phyloP scores from a whole-genome alignment of 2,888 invertebrate species.

The Drosophila helvetica region DNA sequence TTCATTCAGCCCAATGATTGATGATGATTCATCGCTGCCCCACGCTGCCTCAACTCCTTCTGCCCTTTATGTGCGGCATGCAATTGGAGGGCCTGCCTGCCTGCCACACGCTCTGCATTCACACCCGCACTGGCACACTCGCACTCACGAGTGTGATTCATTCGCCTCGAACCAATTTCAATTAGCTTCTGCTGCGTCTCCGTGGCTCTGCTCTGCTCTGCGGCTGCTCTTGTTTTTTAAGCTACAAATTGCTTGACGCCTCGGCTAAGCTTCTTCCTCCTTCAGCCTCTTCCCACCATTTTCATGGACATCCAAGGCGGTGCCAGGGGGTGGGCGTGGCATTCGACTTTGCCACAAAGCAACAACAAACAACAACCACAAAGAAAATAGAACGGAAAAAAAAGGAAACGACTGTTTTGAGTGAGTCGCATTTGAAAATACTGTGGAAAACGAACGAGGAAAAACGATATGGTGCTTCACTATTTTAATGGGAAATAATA shows the following conservation, averaged over 20 bases:
- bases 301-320: neutral
- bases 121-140: neutral
- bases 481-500: too few relatives aligned
- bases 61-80: neutral
- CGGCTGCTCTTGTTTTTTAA: constrained; percentile 48
- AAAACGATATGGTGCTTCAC: neutral
- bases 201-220: constrained; percentile 16
- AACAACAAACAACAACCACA: constrained; percentile 15
- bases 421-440: neutral
- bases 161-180: constrained; percentile 51
- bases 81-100: neutral
- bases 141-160: constrained; percentile 25
- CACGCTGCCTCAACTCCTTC: neutral
- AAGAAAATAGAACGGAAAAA: constrained; percentile 26
- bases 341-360: constrained; percentile 56
- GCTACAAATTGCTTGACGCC: constrained; percentile 72
- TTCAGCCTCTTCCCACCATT: neutral
- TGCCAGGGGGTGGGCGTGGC: constrained; percentile 26
- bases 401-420: constrained; percentile 45
- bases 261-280: constrained; percentile 43
- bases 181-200: constrained; percentile 41
- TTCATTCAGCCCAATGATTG: neutral
- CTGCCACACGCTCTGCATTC: neutral
- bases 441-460: neutral
- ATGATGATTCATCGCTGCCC: neutral